Evolutionary conservation across 1,140 invertebrate species (phyloP).

Genomic region (Drosophila equinoxialis): DNA sequence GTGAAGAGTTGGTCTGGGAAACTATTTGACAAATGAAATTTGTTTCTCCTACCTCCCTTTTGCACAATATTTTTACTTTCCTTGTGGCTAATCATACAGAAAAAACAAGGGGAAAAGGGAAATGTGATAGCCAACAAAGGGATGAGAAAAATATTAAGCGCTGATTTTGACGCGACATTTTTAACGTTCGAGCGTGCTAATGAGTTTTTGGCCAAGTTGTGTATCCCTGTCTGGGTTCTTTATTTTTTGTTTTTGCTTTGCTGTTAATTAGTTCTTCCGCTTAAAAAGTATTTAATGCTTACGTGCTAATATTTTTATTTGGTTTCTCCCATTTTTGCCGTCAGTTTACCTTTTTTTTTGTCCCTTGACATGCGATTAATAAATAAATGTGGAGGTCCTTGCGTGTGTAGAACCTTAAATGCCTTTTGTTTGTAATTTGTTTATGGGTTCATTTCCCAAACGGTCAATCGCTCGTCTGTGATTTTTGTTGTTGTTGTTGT

Average conservation of each 20-base stretch:
- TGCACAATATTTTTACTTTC: slow-evolving; percentile 11
- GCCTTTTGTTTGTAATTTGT: slow-evolving; percentile 68
- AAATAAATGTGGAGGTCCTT: slow-evolving; percentile 71
- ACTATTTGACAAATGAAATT: slow-evolving; percentile 5
- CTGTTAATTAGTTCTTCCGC: slow-evolving; percentile 80
- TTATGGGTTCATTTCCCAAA: slow-evolving; percentile 83
- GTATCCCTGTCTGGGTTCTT: slow-evolving; percentile 44
- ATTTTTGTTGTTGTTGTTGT: slow-evolving; percentile 58
- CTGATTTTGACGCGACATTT: slow-evolving; percentile 81
- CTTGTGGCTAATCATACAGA: slow-evolving; percentile 60
- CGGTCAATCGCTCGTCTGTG: slow-evolving; percentile 82
- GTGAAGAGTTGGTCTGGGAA: neutral
- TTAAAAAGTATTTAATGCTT: slow-evolving; percentile 78
- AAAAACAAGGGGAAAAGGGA: neutral
- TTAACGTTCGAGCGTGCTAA: slow-evolving; percentile 80
- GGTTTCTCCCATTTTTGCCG: slow-evolving; percentile 17
- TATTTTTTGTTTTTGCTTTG: neutral
- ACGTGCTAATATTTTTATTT: slow-evolving; percentile 66
- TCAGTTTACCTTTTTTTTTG: slow-evolving; percentile 26
- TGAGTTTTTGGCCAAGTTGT: slow-evolving; percentile 64
- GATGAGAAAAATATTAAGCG: slow-evolving; percentile 70
- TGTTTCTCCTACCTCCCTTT: neutral
- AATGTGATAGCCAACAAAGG: neutral
- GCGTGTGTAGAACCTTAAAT: slow-evolving; percentile 66
- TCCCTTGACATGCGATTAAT: slow-evolving; percentile 76